Conservation (phyloP, 1,140 invertebrate genomes). For the Tribolium castaneum region DNA sequence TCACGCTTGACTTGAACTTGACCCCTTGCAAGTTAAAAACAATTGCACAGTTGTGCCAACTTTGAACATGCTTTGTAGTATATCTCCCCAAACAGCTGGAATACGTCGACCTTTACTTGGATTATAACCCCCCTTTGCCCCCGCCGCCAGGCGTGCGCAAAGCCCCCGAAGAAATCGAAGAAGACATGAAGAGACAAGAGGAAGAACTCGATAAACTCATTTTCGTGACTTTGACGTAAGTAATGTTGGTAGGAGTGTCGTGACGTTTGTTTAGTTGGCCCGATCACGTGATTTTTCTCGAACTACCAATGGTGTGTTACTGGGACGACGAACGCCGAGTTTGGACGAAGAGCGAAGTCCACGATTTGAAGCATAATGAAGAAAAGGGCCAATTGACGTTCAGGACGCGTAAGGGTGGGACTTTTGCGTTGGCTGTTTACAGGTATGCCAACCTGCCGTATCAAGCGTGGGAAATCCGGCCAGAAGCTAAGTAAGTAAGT, state of each 20-base stretch:
- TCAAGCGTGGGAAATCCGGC: conserved; percentile 86
- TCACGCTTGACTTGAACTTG: conserved; percentile 62
- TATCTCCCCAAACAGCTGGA: conserved; percentile 74
- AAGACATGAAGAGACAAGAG: conserved; percentile 80
- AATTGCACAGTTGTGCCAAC: background rate
- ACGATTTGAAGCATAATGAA: conserved; percentile 86
- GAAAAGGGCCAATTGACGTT: conserved; percentile 82
- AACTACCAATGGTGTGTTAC: conserved; percentile 82
- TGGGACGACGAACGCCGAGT: conserved; percentile 73
- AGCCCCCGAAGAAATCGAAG: conserved; percentile 83
- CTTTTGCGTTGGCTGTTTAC: conserved; percentile 79
- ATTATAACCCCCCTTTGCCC: conserved; percentile 69
- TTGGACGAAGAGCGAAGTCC: conserved; percentile 82
- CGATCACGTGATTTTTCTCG: conserved; percentile 82
- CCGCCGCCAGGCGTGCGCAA: conserved; percentile 70
- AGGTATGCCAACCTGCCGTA: conserved; percentile 85
- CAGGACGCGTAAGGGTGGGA: conserved; percentile 78
- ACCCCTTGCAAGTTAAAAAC: conserved; percentile 63
- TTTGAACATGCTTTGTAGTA: conserved; percentile 65
- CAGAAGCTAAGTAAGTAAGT: conserved; percentile 70
- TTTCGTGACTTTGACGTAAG: conserved; percentile 77
- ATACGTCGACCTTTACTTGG: conserved; percentile 74
- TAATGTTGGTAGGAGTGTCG: conserved; percentile 63
- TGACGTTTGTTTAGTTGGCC: conserved; percentile 69
- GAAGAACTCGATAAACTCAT: conserved; percentile 79